Evolutionary conservation across 2,888 invertebrate genomes (phyloP).

Genomic region (Orthosia incerta): DNA sequence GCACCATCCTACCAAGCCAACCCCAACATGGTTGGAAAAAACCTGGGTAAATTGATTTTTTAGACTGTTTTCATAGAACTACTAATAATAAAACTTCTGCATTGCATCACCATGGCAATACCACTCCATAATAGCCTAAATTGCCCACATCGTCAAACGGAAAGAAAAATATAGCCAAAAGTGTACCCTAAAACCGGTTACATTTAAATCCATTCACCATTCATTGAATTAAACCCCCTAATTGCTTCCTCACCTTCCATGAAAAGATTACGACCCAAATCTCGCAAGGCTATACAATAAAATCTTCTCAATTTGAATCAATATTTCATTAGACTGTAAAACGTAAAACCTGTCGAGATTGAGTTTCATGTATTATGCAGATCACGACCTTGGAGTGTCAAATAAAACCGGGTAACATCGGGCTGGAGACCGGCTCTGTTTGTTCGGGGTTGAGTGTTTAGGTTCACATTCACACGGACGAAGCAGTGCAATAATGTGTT

Average conservation of each 20-base stretch:
- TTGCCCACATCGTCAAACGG: too few species aligned
- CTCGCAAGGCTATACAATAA: slow-evolving; percentile 6
- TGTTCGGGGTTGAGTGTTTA: slow-evolving; percentile 66
- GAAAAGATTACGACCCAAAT: slow-evolving; percentile 37
- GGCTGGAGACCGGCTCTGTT: slow-evolving; percentile 48
- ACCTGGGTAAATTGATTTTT: too few species aligned
- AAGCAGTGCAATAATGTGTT: slow-evolving; percentile 51
- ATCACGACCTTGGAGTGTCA: slow-evolving; percentile 50
- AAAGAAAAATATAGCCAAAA: neutral
- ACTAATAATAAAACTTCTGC: too few species aligned
- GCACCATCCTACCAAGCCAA: too few species aligned
- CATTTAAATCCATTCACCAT: neutral
- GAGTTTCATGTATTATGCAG: slow-evolving; percentile 66
- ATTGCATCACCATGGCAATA: too few species aligned
- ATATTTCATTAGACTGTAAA: slow-evolving; percentile 57
- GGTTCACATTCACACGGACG: slow-evolving; percentile 26
- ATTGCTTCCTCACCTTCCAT: slow-evolving; percentile 13
- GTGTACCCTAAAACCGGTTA: neutral
- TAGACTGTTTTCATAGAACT: too few species aligned
- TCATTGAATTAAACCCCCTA: slow-evolving; percentile 18
- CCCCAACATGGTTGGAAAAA: too few species aligned
- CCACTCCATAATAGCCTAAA: too few species aligned
- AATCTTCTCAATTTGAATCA: slow-evolving; percentile 51
- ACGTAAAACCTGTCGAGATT: slow-evolving; percentile 48
- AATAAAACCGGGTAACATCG: slow-evolving; percentile 45